Evolutionary conservation across 2,797 vertebrate genomes (phyloP).

Genomic region (Bradypodion pumilum): DNA sequence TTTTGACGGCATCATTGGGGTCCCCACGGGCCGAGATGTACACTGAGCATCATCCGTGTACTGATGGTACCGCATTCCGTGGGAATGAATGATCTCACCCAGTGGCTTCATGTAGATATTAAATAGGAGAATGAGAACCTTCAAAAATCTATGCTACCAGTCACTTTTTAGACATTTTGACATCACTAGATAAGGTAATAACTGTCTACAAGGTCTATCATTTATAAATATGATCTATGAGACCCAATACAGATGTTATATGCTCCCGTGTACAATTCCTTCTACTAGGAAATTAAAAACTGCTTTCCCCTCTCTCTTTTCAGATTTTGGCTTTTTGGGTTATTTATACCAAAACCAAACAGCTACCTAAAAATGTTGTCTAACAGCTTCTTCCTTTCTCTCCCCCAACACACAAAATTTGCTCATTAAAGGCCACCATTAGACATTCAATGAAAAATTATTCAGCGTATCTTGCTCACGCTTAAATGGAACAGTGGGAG

Average conservation of each 20-base stretch:
- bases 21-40: no score
- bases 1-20: no score
- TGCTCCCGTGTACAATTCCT: not conserved
- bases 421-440: conserved; percentile 52
- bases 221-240: not conserved
- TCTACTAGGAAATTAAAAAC: not conserved
- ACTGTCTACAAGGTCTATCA: not conserved
- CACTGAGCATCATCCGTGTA: no score
- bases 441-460: conserved; percentile 30
- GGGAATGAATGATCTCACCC: no score
- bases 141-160: no score
- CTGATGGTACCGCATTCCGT: no score
- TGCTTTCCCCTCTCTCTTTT: not conserved
- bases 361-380: not conserved
- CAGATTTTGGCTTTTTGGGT: not conserved
- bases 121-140: no score
- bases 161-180: no score
- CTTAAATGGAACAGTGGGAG: conserved; percentile 74
- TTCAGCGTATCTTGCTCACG: conserved; percentile 67
- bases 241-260: not conserved
- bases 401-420: conserved; percentile 34
- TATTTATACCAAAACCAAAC: not conserved
- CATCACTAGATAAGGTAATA: no score
- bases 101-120: no score
- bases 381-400: not conserved